Evolutionary conservation across 1,140 invertebrate species (phyloP).

Genomic region (Catajapyx aquilonaris): DNA sequence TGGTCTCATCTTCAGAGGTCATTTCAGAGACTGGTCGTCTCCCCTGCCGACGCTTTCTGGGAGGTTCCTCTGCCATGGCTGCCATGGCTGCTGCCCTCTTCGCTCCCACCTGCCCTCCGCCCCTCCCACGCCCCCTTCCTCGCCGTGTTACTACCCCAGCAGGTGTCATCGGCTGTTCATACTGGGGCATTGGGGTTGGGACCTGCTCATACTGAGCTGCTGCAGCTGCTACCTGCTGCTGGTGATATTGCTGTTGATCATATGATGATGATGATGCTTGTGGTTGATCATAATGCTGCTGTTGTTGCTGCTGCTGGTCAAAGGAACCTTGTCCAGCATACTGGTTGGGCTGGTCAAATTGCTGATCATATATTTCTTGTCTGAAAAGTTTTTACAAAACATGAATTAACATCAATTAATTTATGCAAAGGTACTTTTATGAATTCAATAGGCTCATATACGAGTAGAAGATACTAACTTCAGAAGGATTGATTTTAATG

Average conservation of each 20-base stretch:
- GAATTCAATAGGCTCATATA: too few relatives aligned
- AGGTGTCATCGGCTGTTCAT: conserved; percentile 25
- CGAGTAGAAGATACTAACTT: too few relatives aligned
- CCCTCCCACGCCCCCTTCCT: conserved; percentile 9
- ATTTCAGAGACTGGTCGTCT: conserved; percentile 20
- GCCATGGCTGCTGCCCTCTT: conserved; percentile 10
- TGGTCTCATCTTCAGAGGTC: conserved; percentile 47
- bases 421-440: too few relatives aligned
- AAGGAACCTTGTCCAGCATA: too few relatives aligned
- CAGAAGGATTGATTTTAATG: too few relatives aligned
- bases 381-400: neutral
- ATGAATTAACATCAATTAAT: too few relatives aligned
- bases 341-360: conserved; percentile 2
- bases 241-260: conserved; percentile 17
- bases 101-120: too few relatives aligned
- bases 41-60: conserved; percentile 21
- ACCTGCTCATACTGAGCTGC: conserved; percentile 9
- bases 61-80: conserved; percentile 15
- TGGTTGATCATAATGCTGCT: conserved; percentile 11
- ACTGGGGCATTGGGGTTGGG: conserved; percentile 11
- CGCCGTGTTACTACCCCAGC: conserved; percentile 9
- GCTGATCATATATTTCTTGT: neutral
- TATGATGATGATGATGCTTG: conserved; percentile 13
- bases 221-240: conserved; percentile 8
- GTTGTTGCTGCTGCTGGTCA: conserved; percentile 12